phyloP scores from a whole-genome alignment of 2,797 vertebrate genomes.

The Amazona finschi region DNA sequence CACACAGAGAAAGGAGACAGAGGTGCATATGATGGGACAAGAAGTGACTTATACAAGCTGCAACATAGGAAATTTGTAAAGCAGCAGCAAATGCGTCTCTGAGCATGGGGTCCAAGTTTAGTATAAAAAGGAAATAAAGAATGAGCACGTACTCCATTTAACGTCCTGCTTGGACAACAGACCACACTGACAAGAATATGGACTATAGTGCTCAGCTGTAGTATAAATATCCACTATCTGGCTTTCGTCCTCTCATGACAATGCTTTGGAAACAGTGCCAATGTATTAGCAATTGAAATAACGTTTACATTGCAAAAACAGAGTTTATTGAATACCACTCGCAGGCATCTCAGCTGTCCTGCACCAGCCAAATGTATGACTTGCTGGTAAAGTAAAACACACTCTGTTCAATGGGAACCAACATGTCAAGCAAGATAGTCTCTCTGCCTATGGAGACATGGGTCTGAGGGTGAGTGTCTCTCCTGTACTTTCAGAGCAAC shows the following conservation, averaged over 20 bases:
- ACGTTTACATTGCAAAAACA: background rate
- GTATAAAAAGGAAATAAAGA: background rate
- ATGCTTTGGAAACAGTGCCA: background rate
- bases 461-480: background rate
- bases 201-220: background rate
- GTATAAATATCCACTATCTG: background rate
- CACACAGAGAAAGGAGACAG: background rate
- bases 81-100: background rate
- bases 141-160: background rate
- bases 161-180: background rate
- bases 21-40: background rate
- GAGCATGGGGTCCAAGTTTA: background rate
- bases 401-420: background rate
- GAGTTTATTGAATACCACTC: background rate
- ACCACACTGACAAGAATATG: background rate
- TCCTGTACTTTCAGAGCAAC: background rate
- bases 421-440: background rate
- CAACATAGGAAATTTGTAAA: background rate
- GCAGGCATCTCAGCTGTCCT: background rate
- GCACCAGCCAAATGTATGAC: background rate
- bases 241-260: background rate
- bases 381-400: background rate
- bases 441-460: background rate
- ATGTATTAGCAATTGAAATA: background rate
- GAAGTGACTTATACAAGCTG: background rate